phyloP scores from a whole-genome alignment of 2,888 invertebrate species.

The Agriotes lineatus region DNA sequence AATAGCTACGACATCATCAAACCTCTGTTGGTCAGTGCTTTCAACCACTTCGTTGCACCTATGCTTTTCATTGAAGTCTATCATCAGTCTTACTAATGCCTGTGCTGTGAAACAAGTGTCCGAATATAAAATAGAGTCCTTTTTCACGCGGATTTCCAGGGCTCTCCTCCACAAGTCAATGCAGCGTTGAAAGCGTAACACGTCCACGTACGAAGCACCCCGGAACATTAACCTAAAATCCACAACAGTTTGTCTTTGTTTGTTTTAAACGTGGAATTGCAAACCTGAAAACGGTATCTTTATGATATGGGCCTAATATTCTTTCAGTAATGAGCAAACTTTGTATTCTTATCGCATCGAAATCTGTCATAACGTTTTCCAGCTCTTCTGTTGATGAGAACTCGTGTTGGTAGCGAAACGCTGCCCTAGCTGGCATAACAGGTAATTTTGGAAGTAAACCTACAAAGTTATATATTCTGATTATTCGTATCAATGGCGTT shows the following conservation, averaged over 20 bases:
- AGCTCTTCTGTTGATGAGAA: conserved; percentile 81
- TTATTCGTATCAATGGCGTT: too few species aligned
- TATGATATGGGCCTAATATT: conserved; percentile 87
- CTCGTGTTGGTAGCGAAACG: conserved; percentile 79
- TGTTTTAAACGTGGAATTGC: too few species aligned
- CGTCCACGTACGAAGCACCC: conserved; percentile 81
- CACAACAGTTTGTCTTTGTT: too few species aligned
- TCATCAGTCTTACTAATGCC: conserved; percentile 86
- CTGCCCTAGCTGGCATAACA: conserved; percentile 69
- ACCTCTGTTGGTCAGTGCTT: conserved; percentile 71
- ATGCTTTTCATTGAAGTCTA: conserved; percentile 76
- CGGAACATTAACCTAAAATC: conserved; percentile 66
- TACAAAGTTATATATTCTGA: too few species aligned
- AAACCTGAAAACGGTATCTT: conserved; percentile 83
- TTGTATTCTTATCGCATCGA: conserved; percentile 89
- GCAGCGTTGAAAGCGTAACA: conserved; percentile 83
- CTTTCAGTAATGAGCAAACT: conserved; percentile 89
- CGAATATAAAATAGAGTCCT: conserved; percentile 80
- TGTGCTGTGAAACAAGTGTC: conserved; percentile 91
- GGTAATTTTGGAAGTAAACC: conserved; percentile 68
- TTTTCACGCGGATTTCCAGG: conserved; percentile 81
- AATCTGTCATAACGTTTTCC: conserved; percentile 79
- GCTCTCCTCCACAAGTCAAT: conserved; percentile 90
- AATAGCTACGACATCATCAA: conserved; percentile 78
- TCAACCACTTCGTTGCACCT: conserved; percentile 67